Base-by-base conservation (phyloP, 2,888 invertebrate species). In the Lysandra coridon region DNA sequence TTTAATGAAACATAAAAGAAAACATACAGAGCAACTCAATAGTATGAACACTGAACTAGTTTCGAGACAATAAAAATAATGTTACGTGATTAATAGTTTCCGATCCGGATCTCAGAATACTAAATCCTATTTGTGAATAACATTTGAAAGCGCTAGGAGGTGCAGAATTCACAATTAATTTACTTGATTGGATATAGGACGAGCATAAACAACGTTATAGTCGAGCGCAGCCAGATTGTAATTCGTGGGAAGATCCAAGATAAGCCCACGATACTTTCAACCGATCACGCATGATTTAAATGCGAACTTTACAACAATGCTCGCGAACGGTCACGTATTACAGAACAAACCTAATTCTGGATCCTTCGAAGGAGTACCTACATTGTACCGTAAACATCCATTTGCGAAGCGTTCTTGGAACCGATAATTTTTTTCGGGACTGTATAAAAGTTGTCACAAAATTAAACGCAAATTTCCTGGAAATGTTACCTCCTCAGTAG, bases 241-340 rank as follows among this genome's bases (percentile, higher is more conserved):
- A 87, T 85, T 86, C 88, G 91, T 91, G 92, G 89, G 92, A 92
- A 92, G 91, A 91, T 89, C 83, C 80, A 81, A 87, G 92, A 92
- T 92, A 91, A 86, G 85, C 82, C 84, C 84, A 87, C 88, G 89
- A 89, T 88, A 90, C 91, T 92, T 93, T 93, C 92, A 91, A 91
- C 90, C 86, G 87, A 92, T 89, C 90, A 91, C 89, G 90, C 90
- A 89, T 92, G 91, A 92, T 92, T 90, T 90, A 92, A 90, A 89
- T 91, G 92, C 86, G 91, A 91, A 91, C 87, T 84, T 81, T 81
- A 86, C 85, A 88, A 92, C 91, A 92, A 91, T 89, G 86, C 85
- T 84, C 86, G 84, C 84, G 85, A 85, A 86, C 84, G 84, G 85
- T 87, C 86, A 84, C 85, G 84, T 84, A 83, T 81, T 84, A 80